A percentile compares a stretch with the other conserved stretches of the same genome.
Conservation (phyloP, 1,140 invertebrate genomes). For the Pseudobourletiella spinata region DNA sequence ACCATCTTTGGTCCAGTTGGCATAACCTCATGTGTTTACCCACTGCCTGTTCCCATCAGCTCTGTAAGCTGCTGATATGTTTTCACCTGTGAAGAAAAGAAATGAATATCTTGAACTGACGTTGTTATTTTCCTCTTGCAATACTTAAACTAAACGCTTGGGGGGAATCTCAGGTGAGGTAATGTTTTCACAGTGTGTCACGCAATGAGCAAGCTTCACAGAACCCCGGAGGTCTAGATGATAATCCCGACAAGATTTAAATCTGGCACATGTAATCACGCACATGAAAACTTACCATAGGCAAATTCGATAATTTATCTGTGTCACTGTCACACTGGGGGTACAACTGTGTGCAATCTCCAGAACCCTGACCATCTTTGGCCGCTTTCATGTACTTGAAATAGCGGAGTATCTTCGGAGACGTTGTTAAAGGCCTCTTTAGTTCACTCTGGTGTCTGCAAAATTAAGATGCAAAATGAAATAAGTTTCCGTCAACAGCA, state of each 20-base stretch:
- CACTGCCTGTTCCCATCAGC: slow-evolving; percentile 33
- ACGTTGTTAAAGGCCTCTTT: slow-evolving; percentile 66
- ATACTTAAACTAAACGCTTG: too few relatives aligned
- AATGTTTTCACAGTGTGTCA: not conserved
- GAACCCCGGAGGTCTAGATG: too few relatives aligned
- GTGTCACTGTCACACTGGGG: slow-evolving; percentile 55
- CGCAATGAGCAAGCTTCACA: not conserved
- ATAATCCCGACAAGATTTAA: too few relatives aligned
- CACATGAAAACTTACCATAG: slow-evolving; percentile 36
- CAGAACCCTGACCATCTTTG: slow-evolving; percentile 69
- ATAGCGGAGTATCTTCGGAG: slow-evolving; percentile 71
- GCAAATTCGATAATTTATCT: slow-evolving; percentile 38
- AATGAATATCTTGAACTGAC: not conserved
- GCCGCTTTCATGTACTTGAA: slow-evolving; percentile 81
- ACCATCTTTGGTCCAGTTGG: too few relatives aligned
- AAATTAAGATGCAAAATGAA: slow-evolving; percentile 17
- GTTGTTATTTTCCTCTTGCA: too few relatives aligned
- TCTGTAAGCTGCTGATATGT: slow-evolving; percentile 34
- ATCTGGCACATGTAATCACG: not conserved
- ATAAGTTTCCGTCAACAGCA: not conserved
- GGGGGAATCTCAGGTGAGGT: too few relatives aligned
- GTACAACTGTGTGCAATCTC: slow-evolving; percentile 57
- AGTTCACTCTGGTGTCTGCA: slow-evolving; percentile 70
- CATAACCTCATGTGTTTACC: too few relatives aligned
- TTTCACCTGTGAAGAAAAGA: slow-evolving; percentile 22